phyloP scores from a whole-genome alignment of 2,888 invertebrate species.

The Leptothorax acervorum region DNA sequence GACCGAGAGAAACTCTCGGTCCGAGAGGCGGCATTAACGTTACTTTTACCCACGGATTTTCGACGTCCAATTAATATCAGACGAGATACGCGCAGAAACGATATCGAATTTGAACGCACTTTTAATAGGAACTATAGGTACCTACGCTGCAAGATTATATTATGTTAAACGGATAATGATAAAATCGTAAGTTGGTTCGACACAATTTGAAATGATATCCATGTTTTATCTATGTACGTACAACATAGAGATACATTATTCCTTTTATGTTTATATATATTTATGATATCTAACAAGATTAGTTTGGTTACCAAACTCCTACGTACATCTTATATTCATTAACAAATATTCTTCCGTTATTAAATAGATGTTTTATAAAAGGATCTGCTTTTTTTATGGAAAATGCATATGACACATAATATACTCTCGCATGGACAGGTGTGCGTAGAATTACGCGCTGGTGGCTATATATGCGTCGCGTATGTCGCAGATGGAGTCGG shows the following conservation, averaged over 20 bases:
- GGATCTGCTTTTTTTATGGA: slow-evolving; percentile 9
- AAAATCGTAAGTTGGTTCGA: neutral
- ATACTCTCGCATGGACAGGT: slow-evolving; percentile 74
- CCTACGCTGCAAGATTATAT: neutral
- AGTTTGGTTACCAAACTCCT: neutral
- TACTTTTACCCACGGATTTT: slow-evolving; percentile 1
- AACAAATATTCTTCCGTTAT: neutral
- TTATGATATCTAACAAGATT: neutral
- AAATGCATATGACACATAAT: slow-evolving; percentile 25
- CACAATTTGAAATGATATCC: neutral
- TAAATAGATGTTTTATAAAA: neutral
- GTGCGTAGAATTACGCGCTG: slow-evolving; percentile 81
- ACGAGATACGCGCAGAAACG: slow-evolving; percentile 5
- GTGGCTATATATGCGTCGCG: slow-evolving; percentile 64
- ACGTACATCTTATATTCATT: neutral
- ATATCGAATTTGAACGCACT: neutral
- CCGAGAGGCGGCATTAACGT: neutral
- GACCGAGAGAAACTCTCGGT: slow-evolving; percentile 26
- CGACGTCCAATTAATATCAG: slow-evolving; percentile 26
- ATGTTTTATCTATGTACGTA: neutral
- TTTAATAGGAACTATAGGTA: neutral
- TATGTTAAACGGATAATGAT: neutral
- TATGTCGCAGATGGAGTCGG: slow-evolving; percentile 80
- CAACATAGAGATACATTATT: neutral
- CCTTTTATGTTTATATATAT: no score